Base-by-base conservation (phyloP, 2,888 invertebrate species). In the Volucella inanis region DNA sequence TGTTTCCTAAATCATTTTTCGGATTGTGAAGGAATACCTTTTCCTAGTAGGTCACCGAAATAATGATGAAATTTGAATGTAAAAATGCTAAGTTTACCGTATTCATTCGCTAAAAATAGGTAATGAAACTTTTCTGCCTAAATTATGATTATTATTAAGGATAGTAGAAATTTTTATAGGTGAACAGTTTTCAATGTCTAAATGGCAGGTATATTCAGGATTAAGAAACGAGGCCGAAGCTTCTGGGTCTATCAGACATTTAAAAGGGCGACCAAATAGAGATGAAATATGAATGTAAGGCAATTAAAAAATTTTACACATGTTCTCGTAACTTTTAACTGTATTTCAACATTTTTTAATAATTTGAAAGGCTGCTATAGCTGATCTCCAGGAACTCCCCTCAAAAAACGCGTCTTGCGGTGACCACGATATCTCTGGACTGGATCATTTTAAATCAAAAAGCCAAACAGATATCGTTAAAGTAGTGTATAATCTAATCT, bases 51-150 rank as follows among this genome's bases (percentile, higher is more conserved):
- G 3, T 43, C 59, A 43, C 43, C 59, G 1, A 39, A 43, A 41
- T 59, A 43, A 14, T 15, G 9, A 14, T 43, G 59, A 15, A 15
- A 59, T 41, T 59, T 59, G 47, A 47, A 47, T 12, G n/a, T 4
- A 11, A 47, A n/a, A 11, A 47, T 12, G 11, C n/a, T 47, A 2
- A 43, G 12, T 39, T 57, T 10, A 9, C n/a, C 59, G 59, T 41
- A 18, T 65, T 49, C 75, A 57, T 65, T 75, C 65, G n/a, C 22
- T 38, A 38, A 76, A 75, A 8, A 57, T 18, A 15, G 75, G 57
- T 12, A 68, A 9, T 8, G 47, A 41, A 15, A 52, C 52, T 52
- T 64, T 74, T 41, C 14, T 15, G 55, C 64, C 54, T 8, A 64
- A 22, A 2, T 22, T 41, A 45, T 62, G 54, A 15, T 74, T 54